Conservation (phyloP, 2,113 vertebrate genomes). For the Gulo gulo region DNA sequence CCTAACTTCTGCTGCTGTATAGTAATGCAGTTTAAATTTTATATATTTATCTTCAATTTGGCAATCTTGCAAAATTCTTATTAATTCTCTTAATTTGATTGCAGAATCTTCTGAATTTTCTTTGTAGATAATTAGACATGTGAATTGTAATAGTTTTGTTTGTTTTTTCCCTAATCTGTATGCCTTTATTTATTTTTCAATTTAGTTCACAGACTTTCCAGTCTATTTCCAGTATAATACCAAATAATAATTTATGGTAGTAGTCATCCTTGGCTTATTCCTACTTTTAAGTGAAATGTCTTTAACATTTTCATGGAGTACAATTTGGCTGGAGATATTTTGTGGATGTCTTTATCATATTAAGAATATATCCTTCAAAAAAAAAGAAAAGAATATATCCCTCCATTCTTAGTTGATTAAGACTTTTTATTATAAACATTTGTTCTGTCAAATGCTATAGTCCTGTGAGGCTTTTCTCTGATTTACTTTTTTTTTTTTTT, state of each 20-base stretch:
- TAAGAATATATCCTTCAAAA: background rate
- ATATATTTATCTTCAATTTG: conserved; percentile 7
- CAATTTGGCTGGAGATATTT: background rate
- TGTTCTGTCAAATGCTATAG: background rate
- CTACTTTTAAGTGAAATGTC: conserved; percentile 27
- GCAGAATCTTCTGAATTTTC: background rate
- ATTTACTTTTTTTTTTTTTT: background rate
- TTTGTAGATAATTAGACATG: background rate
- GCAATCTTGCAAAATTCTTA: background rate
- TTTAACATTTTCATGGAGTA: background rate
- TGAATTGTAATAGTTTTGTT: background rate
- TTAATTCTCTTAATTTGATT: background rate
- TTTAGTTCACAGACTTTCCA: background rate
- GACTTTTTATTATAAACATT: background rate
- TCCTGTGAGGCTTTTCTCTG: background rate
- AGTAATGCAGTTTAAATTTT: background rate
- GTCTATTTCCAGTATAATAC: background rate
- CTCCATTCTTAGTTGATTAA: background rate
- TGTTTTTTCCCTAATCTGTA: background rate
- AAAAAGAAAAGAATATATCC: background rate
- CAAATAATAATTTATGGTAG: background rate
- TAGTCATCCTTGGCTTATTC: background rate
- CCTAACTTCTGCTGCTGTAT: background rate
- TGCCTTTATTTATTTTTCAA: background rate
- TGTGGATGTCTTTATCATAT: background rate